Evolutionary conservation across 2,797 vertebrate species (phyloP).

Genomic region (Eulemur albifrons): DNA sequence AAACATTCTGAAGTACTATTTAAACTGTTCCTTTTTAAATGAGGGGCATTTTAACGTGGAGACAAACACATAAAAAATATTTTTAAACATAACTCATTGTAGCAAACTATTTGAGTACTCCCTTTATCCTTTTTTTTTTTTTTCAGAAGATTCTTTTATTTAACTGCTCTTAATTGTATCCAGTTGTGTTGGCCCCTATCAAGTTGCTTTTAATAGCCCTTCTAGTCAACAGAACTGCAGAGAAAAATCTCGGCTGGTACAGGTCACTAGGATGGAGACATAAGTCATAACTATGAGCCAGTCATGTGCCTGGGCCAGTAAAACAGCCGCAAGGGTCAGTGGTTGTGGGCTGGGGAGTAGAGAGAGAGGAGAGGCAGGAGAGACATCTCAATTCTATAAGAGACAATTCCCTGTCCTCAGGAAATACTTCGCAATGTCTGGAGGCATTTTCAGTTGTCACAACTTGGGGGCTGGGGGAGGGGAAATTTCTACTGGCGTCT

Average conservation of each 20-base stretch:
- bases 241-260: neutral
- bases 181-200: neutral
- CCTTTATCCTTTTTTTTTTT: neutral
- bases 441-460: neutral
- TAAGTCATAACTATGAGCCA: neutral
- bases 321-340: neutral
- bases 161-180: constrained; percentile 33
- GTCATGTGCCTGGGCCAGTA: fast-evolving
- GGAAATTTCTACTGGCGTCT: neutral
- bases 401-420: neutral
- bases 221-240: neutral
- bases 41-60: constrained; percentile 34
- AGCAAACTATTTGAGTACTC: constrained; percentile 9
- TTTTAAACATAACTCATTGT: constrained; percentile 41
- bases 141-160: constrained; percentile 2
- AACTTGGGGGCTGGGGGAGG: neutral
- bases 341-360: fast-evolving
- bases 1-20: neutral
- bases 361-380: neutral
- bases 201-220: constrained; percentile 29
- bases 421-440: neutral
- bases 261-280: neutral
- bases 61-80: constrained; percentile 46
- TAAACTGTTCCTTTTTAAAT: constrained; percentile 14
- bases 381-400: neutral